These are phyloP conservation scores for Corythucha ciliata DNA, from an alignment of 2,888 invertebrate species.

Conservation along the genomic window DNA sequence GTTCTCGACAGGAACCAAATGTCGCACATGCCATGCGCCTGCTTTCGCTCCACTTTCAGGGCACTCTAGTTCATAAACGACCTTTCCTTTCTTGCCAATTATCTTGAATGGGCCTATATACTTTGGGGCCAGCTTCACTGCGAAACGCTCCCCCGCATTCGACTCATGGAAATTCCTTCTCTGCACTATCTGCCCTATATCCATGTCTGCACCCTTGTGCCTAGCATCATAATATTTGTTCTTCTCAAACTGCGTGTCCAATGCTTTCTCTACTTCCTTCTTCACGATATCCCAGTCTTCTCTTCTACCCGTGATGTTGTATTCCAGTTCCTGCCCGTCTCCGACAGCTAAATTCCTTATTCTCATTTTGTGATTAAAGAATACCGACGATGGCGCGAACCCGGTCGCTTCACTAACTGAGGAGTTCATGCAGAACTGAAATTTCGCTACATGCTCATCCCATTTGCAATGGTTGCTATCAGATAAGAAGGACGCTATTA, in stretches of 20 bases:
- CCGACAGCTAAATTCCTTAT: not conserved
- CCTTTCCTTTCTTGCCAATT: not conserved
- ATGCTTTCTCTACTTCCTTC: not conserved
- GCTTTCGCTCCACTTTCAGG: not conserved
- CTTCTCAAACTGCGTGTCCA: not conserved
- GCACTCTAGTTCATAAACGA: not conserved
- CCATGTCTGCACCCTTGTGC: not conserved
- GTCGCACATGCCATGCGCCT: constrained; percentile 10
- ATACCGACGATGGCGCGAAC: not conserved
- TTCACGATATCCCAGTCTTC: not conserved
- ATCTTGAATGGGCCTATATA: not conserved
- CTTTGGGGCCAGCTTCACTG: not conserved
- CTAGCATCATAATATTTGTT: not conserved
- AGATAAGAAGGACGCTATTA: constrained; percentile 31
- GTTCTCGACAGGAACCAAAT: too few species aligned
- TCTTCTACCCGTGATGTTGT: not conserved
- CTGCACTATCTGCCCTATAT: not conserved
- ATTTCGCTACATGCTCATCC: constrained; percentile 28
- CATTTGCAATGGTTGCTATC: constrained; percentile 22
- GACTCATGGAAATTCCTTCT: not conserved
- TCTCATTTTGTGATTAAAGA: not conserved
- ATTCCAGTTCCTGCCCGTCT: not conserved
- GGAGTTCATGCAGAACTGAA: constrained; percentile 31
- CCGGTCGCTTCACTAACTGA: constrained; percentile 25
- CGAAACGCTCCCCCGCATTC: not conserved